phyloP scores from a whole-genome alignment of 2,113 vertebrate genomes.

The Cryptotis parvus region DNA sequence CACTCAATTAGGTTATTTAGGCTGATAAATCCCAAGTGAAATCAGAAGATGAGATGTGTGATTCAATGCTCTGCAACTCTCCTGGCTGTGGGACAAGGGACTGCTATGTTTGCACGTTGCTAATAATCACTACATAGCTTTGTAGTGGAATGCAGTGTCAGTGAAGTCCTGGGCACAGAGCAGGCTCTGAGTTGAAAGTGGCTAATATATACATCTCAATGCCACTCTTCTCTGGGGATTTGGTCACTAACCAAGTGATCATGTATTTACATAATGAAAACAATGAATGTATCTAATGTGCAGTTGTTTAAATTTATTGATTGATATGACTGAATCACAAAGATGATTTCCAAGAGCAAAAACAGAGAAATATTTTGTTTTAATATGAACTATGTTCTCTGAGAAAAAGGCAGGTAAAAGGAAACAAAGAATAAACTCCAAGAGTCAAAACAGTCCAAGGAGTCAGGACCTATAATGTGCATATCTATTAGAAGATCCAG shows the following conservation, averaged over 20 bases:
- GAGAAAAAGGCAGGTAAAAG: background rate
- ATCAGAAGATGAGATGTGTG: conserved; percentile 69
- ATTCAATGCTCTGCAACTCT: conserved; percentile 55
- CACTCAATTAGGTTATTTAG: conserved; percentile 85
- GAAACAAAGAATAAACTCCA: background rate
- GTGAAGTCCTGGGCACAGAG: background rate
- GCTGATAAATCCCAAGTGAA: conserved; percentile 82
- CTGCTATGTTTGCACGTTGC: background rate
- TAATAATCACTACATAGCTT: background rate
- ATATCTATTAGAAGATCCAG: background rate
- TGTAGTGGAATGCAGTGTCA: background rate
- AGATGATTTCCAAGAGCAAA: conserved; percentile 50
- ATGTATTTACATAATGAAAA: conserved; percentile 13
- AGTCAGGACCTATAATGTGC: background rate
- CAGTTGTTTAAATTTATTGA: conserved; percentile 24
- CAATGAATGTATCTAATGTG: background rate
- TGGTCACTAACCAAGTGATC: background rate
- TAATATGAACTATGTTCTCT: background rate
- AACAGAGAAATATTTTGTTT: conserved; percentile 38
- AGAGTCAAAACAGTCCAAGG: background rate
- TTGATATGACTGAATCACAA: conserved; percentile 40
- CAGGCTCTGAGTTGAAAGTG: background rate
- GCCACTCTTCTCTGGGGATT: background rate
- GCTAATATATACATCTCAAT: background rate
- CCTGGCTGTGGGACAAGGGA: background rate